Percentiles rank a stretch among this genome's conserved stretches.
These are phyloP conservation scores for Terebella lapidaria DNA, from an alignment of 2,888 invertebrate genomes.

Conservation along the genomic window DNA sequence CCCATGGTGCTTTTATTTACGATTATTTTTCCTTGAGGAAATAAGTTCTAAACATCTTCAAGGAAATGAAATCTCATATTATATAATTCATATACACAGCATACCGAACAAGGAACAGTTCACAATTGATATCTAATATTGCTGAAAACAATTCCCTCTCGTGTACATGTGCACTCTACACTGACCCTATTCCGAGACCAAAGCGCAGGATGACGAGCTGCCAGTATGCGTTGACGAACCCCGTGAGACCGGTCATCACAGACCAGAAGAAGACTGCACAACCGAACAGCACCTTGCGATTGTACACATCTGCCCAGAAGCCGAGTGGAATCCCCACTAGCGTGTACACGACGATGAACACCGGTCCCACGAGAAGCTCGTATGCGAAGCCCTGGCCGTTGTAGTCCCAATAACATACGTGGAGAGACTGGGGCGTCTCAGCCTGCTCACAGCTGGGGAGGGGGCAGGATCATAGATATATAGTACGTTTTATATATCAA, in stretches of 20 bases:
- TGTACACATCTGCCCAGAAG: conserved; percentile 61
- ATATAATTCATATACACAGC: too few species aligned
- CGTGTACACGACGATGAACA: conserved; percentile 87
- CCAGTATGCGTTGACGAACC: conserved; percentile 81
- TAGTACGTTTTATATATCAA: too few species aligned
- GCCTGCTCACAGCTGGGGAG: not conserved
- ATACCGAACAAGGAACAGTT: too few species aligned
- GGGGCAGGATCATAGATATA: not conserved
- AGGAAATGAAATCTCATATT: too few species aligned
- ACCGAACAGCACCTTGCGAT: conserved; percentile 65
- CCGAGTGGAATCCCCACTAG: conserved; percentile 81
- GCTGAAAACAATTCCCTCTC: too few species aligned
- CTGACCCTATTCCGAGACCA: conserved; percentile 74
- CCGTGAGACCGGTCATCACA: conserved; percentile 78
- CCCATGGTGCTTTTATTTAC: too few species aligned
- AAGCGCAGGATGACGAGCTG: conserved; percentile 80
- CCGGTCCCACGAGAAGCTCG: conserved; percentile 86
- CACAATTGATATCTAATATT: too few species aligned
- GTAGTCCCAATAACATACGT: conserved; percentile 87
- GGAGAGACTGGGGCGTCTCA: too few species aligned
- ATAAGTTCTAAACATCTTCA: too few species aligned
- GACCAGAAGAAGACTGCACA: conserved; percentile 68
- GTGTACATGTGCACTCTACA: too few species aligned
- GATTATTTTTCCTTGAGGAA: too few species aligned
- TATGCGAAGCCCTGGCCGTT: conserved; percentile 88